These are phyloP conservation scores for Dryomyza anilis DNA, from an alignment of 2,888 invertebrate species.

Conservation along the genomic window DNA sequence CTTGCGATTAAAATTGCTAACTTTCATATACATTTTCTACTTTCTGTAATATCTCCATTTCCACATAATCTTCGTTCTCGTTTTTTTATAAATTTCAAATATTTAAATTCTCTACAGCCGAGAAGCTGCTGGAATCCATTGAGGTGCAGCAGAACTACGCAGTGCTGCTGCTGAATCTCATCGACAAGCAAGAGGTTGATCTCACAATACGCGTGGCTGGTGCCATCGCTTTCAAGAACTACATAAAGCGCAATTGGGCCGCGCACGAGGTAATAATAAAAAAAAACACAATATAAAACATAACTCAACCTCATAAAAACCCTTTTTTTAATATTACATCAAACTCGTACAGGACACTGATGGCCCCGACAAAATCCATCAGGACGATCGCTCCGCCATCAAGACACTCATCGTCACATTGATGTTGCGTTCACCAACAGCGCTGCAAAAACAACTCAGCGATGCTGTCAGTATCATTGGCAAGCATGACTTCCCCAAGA, in stretches of 20 bases:
- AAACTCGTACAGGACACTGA: slow-evolving; percentile 70
- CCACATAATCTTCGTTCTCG: too few species aligned
- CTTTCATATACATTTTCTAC: too few species aligned
- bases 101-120: slow-evolving; percentile 67
- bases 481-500: slow-evolving; percentile 94
- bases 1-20: too few species aligned
- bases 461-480: slow-evolving; percentile 96
- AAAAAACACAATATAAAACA: too few species aligned
- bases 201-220: slow-evolving; percentile 85
- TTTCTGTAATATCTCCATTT: too few species aligned
- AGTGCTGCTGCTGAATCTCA: slow-evolving; percentile 79
- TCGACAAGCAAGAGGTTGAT: slow-evolving; percentile 82
- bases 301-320: too few species aligned
- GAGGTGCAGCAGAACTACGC: slow-evolving; percentile 92
- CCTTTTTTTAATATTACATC: neutral
- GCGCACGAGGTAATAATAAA: slow-evolving; percentile 70
- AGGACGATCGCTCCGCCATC: slow-evolving; percentile 77
- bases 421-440: slow-evolving; percentile 90
- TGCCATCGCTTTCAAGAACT: slow-evolving; percentile 96
- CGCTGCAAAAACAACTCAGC: slow-evolving; percentile 91
- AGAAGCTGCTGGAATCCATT: slow-evolving; percentile 87
- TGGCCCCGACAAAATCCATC: slow-evolving; percentile 78
- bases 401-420: slow-evolving; percentile 86
- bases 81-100: too few species aligned
- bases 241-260: slow-evolving; percentile 93